Evolutionary conservation across 2,797 vertebrate genomes (phyloP).

Genomic region (Pangasius krempfi): DNA sequence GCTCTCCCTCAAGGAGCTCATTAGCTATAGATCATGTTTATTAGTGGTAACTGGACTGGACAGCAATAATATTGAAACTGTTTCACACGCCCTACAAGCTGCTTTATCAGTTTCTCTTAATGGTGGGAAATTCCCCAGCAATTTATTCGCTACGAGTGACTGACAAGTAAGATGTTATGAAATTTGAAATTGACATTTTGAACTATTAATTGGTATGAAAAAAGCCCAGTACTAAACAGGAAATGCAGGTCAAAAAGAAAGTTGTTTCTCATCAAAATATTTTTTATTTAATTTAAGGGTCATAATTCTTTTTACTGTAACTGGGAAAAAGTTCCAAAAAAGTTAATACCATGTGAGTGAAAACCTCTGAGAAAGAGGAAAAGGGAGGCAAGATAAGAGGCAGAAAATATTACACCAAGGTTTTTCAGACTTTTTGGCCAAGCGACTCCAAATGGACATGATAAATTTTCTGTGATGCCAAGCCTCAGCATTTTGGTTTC

Average conservation of each 20-base stretch:
- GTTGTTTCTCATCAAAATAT: neutral
- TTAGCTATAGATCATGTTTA: slow-evolving; percentile 17
- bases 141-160: neutral
- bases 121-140: neutral
- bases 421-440: neutral
- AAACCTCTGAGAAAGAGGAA: neutral
- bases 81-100: neutral
- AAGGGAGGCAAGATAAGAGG: neutral
- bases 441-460: neutral
- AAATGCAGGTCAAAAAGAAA: neutral
- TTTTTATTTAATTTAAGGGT: neutral
- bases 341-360: neutral
- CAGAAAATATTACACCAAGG: neutral
- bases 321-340: neutral
- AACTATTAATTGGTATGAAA: too few species aligned
- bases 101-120: neutral
- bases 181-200: neutral
- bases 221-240: neutral
- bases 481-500: neutral
- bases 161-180: too few species aligned
- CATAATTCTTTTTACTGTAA: neutral
- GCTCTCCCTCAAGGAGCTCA: slow-evolving; percentile 21
- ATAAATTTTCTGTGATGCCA: neutral
- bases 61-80: neutral
- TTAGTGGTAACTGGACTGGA: neutral